A percentile compares a stretch with the other conserved stretches of the same genome.
Conservation (phyloP, 2,113 vertebrate genomes). For the Isurus oxyrinchus region DNA sequence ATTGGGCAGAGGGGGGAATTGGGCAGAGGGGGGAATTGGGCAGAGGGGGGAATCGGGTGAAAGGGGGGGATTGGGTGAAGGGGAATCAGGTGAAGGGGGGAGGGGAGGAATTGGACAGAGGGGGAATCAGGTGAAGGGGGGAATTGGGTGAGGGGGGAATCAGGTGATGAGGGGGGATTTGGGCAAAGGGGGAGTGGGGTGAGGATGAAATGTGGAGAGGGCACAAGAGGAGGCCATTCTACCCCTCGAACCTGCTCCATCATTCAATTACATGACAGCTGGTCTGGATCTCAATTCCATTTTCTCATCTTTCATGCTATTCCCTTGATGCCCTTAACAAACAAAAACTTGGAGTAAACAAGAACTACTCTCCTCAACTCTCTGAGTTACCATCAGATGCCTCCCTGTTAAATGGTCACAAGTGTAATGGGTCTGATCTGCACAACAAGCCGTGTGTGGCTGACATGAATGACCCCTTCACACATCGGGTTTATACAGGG, state of each 20-base stretch:
- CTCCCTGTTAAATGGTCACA: neutral
- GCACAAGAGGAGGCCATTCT: neutral
- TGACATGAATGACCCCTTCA: neutral
- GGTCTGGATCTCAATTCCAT: too few relatives aligned
- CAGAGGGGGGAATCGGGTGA: too few relatives aligned
- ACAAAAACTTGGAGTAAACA: neutral
- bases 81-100: too few relatives aligned
- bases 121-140: neutral
- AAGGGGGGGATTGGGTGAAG: too few relatives aligned
- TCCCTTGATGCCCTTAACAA: neutral
- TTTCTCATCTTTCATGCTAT: too few relatives aligned
- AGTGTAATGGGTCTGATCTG: neutral
- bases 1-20: too few relatives aligned
- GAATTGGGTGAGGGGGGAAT: neutral
- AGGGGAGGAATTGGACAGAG: too few relatives aligned
- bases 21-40: too few relatives aligned
- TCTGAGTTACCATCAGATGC: neutral
- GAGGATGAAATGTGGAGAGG: too few relatives aligned
- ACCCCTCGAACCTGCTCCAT: neutral
- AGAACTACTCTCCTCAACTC: neutral
- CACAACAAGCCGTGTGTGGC: neutral
- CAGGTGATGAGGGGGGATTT: too few relatives aligned
- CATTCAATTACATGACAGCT: neutral
- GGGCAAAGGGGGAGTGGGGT: too few relatives aligned
- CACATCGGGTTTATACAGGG: neutral